phyloP scores from a whole-genome alignment of 2,797 vertebrate genomes.

The Sebastiscus albofasciatus region DNA sequence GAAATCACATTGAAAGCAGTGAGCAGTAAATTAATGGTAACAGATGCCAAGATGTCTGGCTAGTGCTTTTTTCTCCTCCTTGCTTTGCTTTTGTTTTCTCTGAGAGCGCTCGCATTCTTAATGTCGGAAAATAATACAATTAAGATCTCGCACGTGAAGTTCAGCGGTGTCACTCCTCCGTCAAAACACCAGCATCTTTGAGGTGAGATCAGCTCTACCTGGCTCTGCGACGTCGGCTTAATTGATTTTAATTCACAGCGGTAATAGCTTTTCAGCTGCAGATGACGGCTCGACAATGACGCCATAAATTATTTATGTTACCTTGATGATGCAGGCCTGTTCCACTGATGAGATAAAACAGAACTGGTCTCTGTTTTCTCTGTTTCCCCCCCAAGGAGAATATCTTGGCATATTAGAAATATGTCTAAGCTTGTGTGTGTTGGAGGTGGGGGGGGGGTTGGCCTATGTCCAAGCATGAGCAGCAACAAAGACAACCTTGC shows the following conservation, averaged over 20 bases:
- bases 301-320: slow-evolving; percentile 64
- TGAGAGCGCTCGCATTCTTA: slow-evolving; percentile 57
- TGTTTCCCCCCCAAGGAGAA: slow-evolving; percentile 34
- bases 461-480: slow-evolving; percentile 75
- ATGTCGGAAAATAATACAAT: slow-evolving; percentile 65
- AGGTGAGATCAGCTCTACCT: background rate
- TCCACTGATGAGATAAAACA: slow-evolving; percentile 61
- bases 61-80: slow-evolving; percentile 66
- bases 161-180: background rate
- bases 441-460: slow-evolving; percentile 26
- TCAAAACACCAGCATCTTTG: background rate
- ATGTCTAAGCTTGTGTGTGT: slow-evolving; percentile 52
- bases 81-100: slow-evolving; percentile 71
- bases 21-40: slow-evolving; percentile 89
- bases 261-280: slow-evolving; percentile 36
- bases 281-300: slow-evolving; percentile 30
- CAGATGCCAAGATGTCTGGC: slow-evolving; percentile 88
- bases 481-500: slow-evolving; percentile 80
- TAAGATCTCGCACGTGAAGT: slow-evolving; percentile 47
- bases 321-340: slow-evolving; percentile 64
- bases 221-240: background rate
- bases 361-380: slow-evolving; percentile 27
- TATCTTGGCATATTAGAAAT: slow-evolving; percentile 67
- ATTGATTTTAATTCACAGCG: slow-evolving; percentile 51
- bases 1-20: slow-evolving; percentile 84